phyloP scores from a whole-genome alignment of 2,888 invertebrate genomes.

The Eremobia ochroleuca region DNA sequence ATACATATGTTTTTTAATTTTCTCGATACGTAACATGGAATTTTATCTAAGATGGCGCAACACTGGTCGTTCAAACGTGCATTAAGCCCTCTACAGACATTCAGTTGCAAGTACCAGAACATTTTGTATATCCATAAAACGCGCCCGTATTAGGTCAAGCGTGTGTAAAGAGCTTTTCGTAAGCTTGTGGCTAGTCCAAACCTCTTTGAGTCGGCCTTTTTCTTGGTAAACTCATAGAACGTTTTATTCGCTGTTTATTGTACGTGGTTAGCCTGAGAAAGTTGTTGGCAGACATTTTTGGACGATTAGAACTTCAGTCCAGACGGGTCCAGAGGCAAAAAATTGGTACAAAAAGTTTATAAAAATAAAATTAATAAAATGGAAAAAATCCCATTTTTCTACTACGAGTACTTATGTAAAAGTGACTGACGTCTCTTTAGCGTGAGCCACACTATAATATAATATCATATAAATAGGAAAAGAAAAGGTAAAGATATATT shows the following conservation, averaged over 20 bases:
- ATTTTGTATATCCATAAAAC: conserved; percentile 58
- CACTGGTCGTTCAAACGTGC: conserved; percentile 33
- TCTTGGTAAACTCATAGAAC: conserved; percentile 31
- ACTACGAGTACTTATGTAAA: neutral
- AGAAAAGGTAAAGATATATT: neutral
- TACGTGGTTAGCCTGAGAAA: neutral
- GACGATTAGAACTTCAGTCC: neutral
- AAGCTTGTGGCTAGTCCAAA: conserved; percentile 32
- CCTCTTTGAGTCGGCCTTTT: conserved; percentile 39
- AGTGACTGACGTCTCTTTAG: too few relatives aligned
- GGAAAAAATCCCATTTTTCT: neutral
- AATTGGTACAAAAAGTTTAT: neutral
- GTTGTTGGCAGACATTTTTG: conserved; percentile 14
- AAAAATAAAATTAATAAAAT: neutral
- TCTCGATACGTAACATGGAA: conserved; percentile 26
- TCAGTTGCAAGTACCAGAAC: conserved; percentile 44
- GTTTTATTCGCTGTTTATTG: conserved; percentile 36
- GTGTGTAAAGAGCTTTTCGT: conserved; percentile 55
- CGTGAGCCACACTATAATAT: neutral
- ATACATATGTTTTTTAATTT: conserved; percentile 17
- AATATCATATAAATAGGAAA: too few relatives aligned
- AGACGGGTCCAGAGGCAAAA: neutral
- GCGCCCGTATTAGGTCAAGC: conserved; percentile 60
- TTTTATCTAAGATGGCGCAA: conserved; percentile 42
- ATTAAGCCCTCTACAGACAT: conserved; percentile 52